Percentiles rank a stretch among this genome's conserved stretches.
Evolutionary conservation across 2,797 vertebrate genomes (phyloP).

Genomic region (Allobates femoralis): DNA sequence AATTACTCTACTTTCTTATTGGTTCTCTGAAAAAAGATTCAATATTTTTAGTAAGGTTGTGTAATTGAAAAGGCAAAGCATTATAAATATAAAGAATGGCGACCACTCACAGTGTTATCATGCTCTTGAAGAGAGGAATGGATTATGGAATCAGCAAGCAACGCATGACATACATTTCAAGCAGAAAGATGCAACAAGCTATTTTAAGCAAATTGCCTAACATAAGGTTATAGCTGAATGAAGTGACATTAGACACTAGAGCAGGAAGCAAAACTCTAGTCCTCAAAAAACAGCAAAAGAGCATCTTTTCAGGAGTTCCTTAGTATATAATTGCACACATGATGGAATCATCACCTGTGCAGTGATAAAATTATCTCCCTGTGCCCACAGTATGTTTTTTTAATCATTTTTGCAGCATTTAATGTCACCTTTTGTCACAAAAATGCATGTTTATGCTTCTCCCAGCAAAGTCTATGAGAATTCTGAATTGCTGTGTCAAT

Average conservation of each 20-base stretch:
- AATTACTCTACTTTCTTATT: neutral
- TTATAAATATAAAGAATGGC: neutral
- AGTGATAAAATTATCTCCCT: too few species aligned
- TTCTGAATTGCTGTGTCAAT: too few species aligned
- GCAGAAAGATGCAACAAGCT: neutral
- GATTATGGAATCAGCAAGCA: neutral
- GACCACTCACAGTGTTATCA: neutral
- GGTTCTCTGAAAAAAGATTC: neutral
- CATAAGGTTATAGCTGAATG: neutral
- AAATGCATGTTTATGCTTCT: too few species aligned
- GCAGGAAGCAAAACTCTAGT: too few species aligned
- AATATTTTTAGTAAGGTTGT: neutral
- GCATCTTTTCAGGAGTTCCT: too few species aligned
- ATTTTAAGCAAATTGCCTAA: slow-evolving; percentile 24
- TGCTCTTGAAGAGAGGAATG: neutral
- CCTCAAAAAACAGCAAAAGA: too few species aligned
- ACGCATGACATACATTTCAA: slow-evolving; percentile 10
- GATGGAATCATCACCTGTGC: too few species aligned
- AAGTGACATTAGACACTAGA: neutral
- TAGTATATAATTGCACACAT: too few species aligned
- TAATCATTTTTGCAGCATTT: too few species aligned
- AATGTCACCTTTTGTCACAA: too few species aligned
- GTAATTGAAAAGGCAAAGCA: neutral
- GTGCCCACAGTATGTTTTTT: too few species aligned
- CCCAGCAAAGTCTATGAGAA: too few species aligned